Base-by-base conservation (phyloP, 23 tunicate genomes). In the Ciona savignyi region DNA sequence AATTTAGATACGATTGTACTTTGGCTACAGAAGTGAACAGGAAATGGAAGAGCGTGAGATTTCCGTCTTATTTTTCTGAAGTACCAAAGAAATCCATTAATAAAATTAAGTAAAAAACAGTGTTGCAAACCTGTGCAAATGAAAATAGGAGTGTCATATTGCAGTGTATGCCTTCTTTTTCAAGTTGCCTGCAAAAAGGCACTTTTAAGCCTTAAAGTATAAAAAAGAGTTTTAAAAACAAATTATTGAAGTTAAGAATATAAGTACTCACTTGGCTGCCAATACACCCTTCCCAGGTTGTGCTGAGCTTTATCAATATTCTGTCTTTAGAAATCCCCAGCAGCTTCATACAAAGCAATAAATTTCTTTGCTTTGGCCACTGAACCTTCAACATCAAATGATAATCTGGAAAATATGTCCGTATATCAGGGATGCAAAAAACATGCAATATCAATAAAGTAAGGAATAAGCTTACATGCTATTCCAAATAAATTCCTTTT, bases 251-350 rank as follows among this genome's bases (percentile, higher is more conserved):
- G 15, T 49, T 49, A 49, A 49, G 61, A 63, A 63, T 22, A n/a
- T 23, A 9, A 9, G 0, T 1, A 32, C 88, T 3, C 70, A 82
- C 86, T 79, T 86, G 49, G 99, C 99, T 32, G 99, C 99, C 60
- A 86, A 90, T 2, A 94, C 89, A 1, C 99, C 99, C n/a, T 74
- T 94, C 99, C 99, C 99, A 94, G 15, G 99, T 94, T 23, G 99
- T 81, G 60, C 95, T 88, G 23, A 94, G 89, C 66, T 94, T 94
- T 32, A 94, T 94, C 23, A 94, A 70, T 27, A 94, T 79, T 64
- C 99, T 69, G 2, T 94, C 99, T 35, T 51, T 87, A 0, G 78
- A 34, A 29, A 94, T 83, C 25, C n/a, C 99, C 99, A 27, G 73
- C 86, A 77, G 74, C 73, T 72, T 94, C 78, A 62, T 86, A 94